phyloP scores from a whole-genome alignment of 2,888 invertebrate genomes.

The Orchesellides sinensis region DNA sequence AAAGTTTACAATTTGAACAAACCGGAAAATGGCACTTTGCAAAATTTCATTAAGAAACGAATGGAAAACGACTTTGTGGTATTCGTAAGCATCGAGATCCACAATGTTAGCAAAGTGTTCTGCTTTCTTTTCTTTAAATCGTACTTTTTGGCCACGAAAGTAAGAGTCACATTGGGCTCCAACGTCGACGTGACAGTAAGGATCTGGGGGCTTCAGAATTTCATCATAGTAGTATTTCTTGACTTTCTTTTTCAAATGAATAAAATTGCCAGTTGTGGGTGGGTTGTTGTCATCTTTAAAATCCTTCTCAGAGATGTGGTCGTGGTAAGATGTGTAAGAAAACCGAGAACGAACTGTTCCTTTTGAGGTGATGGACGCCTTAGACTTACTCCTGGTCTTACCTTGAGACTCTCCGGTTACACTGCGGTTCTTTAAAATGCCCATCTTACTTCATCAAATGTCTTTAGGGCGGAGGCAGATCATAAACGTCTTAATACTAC shows the following conservation, averaged over 20 bases:
- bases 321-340: too few species aligned
- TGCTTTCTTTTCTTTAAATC: conserved; percentile 47
- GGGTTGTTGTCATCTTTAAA: too few species aligned
- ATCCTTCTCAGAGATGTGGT: too few species aligned
- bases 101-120: conserved; percentile 70
- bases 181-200: conserved; percentile 59
- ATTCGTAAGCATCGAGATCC: conserved; percentile 71
- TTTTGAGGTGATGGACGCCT: neutral
- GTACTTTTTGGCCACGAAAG: conserved; percentile 57
- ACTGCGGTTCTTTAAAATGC: neutral
- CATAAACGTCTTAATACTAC: too few species aligned
- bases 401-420: too few species aligned
- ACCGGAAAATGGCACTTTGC: conserved; percentile 69
- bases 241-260: conserved; percentile 32
- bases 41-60: conserved; percentile 70
- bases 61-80: conserved; percentile 73
- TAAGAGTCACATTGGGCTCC: conserved; percentile 67
- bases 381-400: too few species aligned
- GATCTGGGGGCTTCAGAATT: conserved; percentile 12
- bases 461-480: too few species aligned
- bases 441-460: neutral
- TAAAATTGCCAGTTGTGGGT: conserved; percentile 17
- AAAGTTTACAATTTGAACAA: neutral
- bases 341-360: too few species aligned
- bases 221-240: conserved; percentile 45